Evolutionary conservation across 2,113 vertebrate genomes (phyloP), one percentile per base, ranked within the genome.

Genomic region (Tichodroma muraria): DNA sequence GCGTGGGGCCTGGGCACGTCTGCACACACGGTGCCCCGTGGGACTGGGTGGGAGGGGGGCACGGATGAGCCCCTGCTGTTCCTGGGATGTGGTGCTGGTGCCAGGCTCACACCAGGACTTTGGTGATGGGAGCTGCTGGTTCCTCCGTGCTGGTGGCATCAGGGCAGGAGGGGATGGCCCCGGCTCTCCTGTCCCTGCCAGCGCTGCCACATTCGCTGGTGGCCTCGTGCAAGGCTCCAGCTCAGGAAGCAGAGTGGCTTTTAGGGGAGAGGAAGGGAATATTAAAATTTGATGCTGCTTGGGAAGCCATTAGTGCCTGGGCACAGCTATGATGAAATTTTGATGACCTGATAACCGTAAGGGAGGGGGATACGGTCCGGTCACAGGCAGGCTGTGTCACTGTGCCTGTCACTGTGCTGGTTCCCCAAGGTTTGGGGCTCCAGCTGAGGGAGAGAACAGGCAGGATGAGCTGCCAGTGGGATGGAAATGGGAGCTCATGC

Each of bases 261-360:
- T 95, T 70, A 90, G 88, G 57, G 83, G 60, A 88, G 75, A 73
- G 78, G 47, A 93, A 76, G 44, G 76, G 66, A 90, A 79, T 75
- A 91, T 96, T 97, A 95, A 96, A 97, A 80, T 97, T 91, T 97
- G 95, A 97, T 97, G 94, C 77, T 95, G 42, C 82, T 80, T 89
- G 90, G 96, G 96, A 97, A 97, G 93, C 96, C 84, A 89, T 97
- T 96, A 96, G 97, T 85, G 95, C 93, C 95, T 96, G 73, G 70
- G 91, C 87, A n/a, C 59, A 33, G 93, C 68, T 2, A 92, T 97
- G 9, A 93, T 97, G 94, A 96, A 91, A 97, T 93, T 93, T 94
- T 96, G 96, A 97, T 97, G 97, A 94, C 72, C 47, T 38, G 90
- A 93, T 95, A 77, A 88, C 89, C 0, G 6, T 28, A 6, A 80